Evolutionary conservation across 1,140 invertebrate species (phyloP), one percentile per base, ranked within the genome.

Genomic region (Heliconius hermathena): DNA sequence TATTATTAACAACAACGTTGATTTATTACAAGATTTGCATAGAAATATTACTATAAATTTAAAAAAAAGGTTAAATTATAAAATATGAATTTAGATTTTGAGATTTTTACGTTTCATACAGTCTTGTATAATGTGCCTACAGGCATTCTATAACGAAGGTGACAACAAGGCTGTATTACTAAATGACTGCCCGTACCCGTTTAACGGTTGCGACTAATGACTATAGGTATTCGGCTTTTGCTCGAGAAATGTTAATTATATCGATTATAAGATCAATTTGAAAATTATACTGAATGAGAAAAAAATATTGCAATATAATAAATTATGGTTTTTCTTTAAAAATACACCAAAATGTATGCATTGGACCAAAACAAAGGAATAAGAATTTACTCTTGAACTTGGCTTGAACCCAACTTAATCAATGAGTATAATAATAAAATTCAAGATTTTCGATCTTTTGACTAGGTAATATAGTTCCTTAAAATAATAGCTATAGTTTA

Each of bases 161-260:
- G 71, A 76, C n/a, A 16, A 38, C 75, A 76, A 76, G 75, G 75
- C 41, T 76, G 74, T 57, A 22, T 57, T 57, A 57, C 74, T 54
- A 75, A 18, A 75, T 60, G 52, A 75, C 74, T 20, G 11, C 54
- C 74, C 57, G 57, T 54, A 60, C 74, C 57, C 74, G 52, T 60
- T 60, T 38, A 36, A 60, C 46, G 74, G 49, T 60, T 33, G 54
- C 26, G 66, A 60, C 74, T 75, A 75, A 60, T 75, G 60, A n/a
- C 60, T 57, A 57, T 57, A 57, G 54, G 54, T 57, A 57, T 57
- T 22, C 54, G n/a, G 54, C n/a, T 20, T 46, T 46, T n/a, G 54
- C n/a, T 57, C n/a, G 41, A 57, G 8, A 22, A n/a, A 57, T 22
- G 20, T 57, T 57, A 22, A 57, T 57, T 9, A 57, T n/a, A 57